Conservation (phyloP, 2,113 vertebrate genomes). For the Suricata suricatta region DNA sequence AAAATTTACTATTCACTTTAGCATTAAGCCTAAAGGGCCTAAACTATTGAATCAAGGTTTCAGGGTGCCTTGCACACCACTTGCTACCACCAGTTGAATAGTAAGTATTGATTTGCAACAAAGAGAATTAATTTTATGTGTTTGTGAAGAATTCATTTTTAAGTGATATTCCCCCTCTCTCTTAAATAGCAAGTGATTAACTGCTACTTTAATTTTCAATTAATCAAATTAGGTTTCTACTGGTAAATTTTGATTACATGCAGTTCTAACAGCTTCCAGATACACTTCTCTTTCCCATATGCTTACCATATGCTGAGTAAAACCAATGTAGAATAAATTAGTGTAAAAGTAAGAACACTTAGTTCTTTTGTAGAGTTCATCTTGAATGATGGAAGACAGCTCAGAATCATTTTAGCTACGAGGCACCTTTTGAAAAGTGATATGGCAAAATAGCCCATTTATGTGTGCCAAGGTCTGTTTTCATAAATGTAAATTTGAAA, state of each 20-base stretch:
- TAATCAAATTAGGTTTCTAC: constrained; percentile 73
- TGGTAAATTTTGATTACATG: constrained; percentile 71
- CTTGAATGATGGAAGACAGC: constrained; percentile 80
- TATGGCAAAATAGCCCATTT: constrained; percentile 77
- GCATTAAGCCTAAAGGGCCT: not conserved
- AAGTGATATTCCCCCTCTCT: not conserved
- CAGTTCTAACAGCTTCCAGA: constrained; percentile 78
- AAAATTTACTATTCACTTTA: constrained; percentile 9
- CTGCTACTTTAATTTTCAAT: constrained; percentile 78
- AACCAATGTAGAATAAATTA: constrained; percentile 74
- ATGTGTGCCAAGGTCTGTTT: constrained; percentile 79
- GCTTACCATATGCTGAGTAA: constrained; percentile 72
- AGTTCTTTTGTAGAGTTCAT: constrained; percentile 74
- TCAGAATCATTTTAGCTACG: constrained; percentile 73
- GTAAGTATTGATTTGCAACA: constrained; percentile 37
- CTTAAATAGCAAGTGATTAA: constrained; percentile 64
- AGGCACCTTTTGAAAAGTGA: constrained; percentile 80
- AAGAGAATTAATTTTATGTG: constrained; percentile 44
- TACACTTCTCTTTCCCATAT: constrained; percentile 69
- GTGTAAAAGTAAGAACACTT: constrained; percentile 59
- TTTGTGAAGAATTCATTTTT: constrained; percentile 49
- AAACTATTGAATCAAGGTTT: constrained; percentile 25
- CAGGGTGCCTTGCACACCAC: not conserved
- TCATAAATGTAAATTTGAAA: constrained; percentile 81
- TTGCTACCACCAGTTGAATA: constrained; percentile 29